Conservation (phyloP, 2,888 invertebrate species). For the Drosophila neutralis region DNA sequence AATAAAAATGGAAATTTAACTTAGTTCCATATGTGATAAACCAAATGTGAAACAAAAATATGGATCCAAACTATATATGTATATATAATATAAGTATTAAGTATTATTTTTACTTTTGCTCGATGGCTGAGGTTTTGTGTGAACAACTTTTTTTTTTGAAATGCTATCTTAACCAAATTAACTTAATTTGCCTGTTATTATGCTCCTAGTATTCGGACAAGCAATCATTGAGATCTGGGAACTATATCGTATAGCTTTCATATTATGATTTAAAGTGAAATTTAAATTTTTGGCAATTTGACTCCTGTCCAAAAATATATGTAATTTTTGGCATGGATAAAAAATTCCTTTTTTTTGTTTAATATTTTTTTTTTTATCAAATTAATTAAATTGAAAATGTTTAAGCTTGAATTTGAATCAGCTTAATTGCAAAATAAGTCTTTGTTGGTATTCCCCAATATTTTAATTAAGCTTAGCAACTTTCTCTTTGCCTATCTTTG, state of each 20-base stretch:
- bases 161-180: too few relatives aligned
- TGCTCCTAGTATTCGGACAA: neutral
- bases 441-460: neutral
- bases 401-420: neutral
- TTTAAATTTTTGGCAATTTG: neutral
- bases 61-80: too few relatives aligned
- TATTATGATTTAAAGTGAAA: too few relatives aligned
- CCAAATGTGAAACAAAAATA: too few relatives aligned
- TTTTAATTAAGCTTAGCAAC: slow-evolving; percentile 4
- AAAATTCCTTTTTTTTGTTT: accelerated
- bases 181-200: neutral
- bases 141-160: too few relatives aligned
- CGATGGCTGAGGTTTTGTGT: too few relatives aligned
- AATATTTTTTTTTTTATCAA: neutral
- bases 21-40: too few relatives aligned
- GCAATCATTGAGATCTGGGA: neutral
- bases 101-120: too few relatives aligned
- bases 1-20: too few relatives aligned
- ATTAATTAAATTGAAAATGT: neutral
- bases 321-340: neutral
- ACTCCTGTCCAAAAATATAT: accelerated
- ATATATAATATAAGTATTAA: too few relatives aligned
- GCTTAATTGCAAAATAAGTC: neutral
- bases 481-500: neutral
- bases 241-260: neutral